Base-by-base conservation (phyloP, 2,888 invertebrate genomes). In the Ferdinandea cuprea region DNA sequence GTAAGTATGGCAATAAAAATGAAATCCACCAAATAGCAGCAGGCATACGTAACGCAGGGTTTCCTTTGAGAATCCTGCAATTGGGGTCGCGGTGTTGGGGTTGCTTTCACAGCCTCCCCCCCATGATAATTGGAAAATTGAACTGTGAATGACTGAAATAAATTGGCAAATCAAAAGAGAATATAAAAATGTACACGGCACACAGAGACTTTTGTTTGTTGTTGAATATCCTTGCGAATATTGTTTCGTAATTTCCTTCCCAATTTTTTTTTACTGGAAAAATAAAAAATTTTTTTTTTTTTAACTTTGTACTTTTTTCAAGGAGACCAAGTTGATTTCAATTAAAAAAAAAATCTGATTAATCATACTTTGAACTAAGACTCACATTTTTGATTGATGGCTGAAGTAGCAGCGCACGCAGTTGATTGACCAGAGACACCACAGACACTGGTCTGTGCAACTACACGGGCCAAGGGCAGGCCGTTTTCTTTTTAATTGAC, bases 341-440 rank as follows among this genome's bases (percentile, higher is more conserved):
- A 25, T 25, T 25, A 3, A 25, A 25, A 25, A 25, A n/a, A n/a
- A n/a, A n/a, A n/a, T n/a, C n/a, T 25, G 25, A 25, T 25, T 25
- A 25, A 25, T 25, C 25, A 25, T 25, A 25, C n/a, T n/a, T n/a
- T n/a, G n/a, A n/a, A n/a, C n/a, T n/a, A n/a, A n/a, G n/a, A n/a
- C n/a, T n/a, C n/a, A n/a, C n/a, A n/a, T n/a, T n/a, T 66, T 72
- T 74, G 74, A 76, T 76, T 81, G 81, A 81, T 81, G 52, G 71
- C 66, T 81, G 77, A 42, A 32, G 17, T 17, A 37, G 25, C 44
- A 80, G 56, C 44, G 58, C 37, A 50, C 37, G 59, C 40, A 66
- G 66, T 77, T 81, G 81, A 81, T 81, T 81, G 81, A 81, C 81
- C 77, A 81, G n/a, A n/a, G n/a, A n/a, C n/a, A n/a, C n/a, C n/a